Base-by-base conservation (phyloP, 2,797 vertebrate species). In the Botia almorhae region DNA sequence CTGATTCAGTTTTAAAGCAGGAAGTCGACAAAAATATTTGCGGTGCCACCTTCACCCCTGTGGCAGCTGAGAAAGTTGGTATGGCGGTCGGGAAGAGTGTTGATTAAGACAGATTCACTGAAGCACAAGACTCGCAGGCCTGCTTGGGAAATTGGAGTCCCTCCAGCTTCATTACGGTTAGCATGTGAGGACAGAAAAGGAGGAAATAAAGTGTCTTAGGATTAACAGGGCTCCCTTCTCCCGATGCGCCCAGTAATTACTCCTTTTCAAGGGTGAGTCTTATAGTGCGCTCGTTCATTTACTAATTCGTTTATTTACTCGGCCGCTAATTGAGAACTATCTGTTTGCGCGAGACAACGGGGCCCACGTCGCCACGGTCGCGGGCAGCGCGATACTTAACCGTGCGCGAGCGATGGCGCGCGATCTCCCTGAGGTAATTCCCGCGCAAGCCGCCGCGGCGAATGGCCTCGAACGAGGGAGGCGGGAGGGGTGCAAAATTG, bases 91-190 rank as follows among this genome's bases (percentile, higher is more conserved):
- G 69, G 73, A 70, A 53, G 19, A 29, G 65, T 43, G 72, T 76
- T 65, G 73, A 83, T 56, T 65, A 55, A 69, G 71, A 58, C 39
- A 33, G 64, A 69, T 68, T 14, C 63, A n/a, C 17, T 74, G 63
- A 75, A 58, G 81, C 43, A 36, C 53, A 68, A 13, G 55, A 53
- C 14, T 10, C 39, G 56, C 16, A 48, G 53, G 80, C 69, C 76
- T 73, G 74, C 76, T 72, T 71, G 13, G 33, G 50, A 69, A 68
- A 64, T 74, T 72, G 76, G 61, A 75, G 43, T 39, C 19, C 7
- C 33, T 85, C 81, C 82, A 79, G 83, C 43, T 84, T 84, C 46
- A 73, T 81, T 84, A 79, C 8, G 70, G 36, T 51, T 51, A 72
- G 51, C 13, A 70, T 33, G 61, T 0, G 29, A 84, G 48, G 70